Evolutionary conservation across 2,888 invertebrate species (phyloP).

Genomic region (Acronicta alni): DNA sequence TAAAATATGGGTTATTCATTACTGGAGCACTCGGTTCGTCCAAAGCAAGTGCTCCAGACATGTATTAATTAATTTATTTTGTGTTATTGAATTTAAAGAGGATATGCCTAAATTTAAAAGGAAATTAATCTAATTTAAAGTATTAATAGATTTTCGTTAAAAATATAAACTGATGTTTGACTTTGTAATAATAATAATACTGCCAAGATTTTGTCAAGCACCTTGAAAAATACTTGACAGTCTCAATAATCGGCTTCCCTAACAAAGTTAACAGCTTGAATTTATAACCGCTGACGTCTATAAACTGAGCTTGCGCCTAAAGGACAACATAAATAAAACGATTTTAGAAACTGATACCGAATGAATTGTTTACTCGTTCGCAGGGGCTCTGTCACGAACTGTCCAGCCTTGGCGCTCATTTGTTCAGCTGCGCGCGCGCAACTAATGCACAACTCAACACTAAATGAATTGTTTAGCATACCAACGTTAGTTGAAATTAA

Average conservation of each 20-base stretch:
- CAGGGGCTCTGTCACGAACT: slow-evolving; percentile 61
- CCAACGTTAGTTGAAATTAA: slow-evolving; percentile 49
- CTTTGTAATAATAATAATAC: background rate
- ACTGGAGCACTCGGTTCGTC: background rate
- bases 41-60: background rate
- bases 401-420: slow-evolving; percentile 73
- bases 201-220: slow-evolving; percentile 12
- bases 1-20: slow-evolving; percentile 6
- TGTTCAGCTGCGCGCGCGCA: slow-evolving; percentile 71
- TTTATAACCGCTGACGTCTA: slow-evolving; percentile 39
- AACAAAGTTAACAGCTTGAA: slow-evolving; percentile 37
- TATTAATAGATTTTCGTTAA: too few species aligned
- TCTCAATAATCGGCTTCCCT: slow-evolving; percentile 32
- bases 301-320: slow-evolving; percentile 46
- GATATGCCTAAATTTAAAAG: too few species aligned
- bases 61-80: too few species aligned
- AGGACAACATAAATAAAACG: slow-evolving; percentile 58
- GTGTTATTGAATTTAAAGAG: too few species aligned
- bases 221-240: slow-evolving; percentile 42
- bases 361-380: slow-evolving; percentile 58
- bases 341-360: slow-evolving; percentile 55
- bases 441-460: slow-evolving; percentile 51
- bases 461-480: slow-evolving; percentile 57
- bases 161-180: background rate
- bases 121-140: too few species aligned